Conservation (phyloP, 2,113 vertebrate species). For the Paramormyrops kingsleyae region DNA sequence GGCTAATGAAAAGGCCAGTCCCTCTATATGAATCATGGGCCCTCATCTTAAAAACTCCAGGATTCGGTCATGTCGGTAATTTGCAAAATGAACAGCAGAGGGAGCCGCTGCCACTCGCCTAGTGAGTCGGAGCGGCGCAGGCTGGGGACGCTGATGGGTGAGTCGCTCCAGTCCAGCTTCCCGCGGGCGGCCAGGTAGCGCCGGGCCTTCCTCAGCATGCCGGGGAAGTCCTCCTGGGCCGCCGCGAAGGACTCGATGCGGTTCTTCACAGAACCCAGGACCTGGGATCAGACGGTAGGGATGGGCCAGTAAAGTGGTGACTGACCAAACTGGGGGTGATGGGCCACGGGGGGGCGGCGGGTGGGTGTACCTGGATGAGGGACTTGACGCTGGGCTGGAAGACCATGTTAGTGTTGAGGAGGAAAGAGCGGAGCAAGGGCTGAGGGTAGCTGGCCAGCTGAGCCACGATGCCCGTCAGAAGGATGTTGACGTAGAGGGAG, state of each 20-base stretch:
- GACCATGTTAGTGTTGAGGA: conserved; percentile 98
- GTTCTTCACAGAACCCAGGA: conserved; percentile 91
- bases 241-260: conserved; percentile 87
- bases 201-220: conserved; percentile 82
- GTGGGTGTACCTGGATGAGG: conserved; percentile 77
- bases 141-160: conserved; percentile 49
- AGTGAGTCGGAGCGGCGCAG: conserved; percentile 74
- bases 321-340: background rate
- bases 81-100: background rate
- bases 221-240: conserved; percentile 83
- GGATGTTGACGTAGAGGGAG: conserved; percentile 92
- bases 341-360: background rate
- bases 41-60: background rate
- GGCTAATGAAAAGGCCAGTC: background rate
- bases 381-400: conserved; percentile 98
- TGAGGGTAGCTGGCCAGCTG: conserved; percentile 93
- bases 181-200: conserved; percentile 86
- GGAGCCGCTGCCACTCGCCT: conserved; percentile 53
- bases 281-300: conserved; percentile 54
- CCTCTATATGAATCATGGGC: background rate
- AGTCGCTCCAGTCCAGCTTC: conserved; percentile 77
- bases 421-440: conserved; percentile 92
- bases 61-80: background rate
- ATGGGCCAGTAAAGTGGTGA: background rate
- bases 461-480: conserved; percentile 88